Evolutionary conservation across 2,113 vertebrate genomes (phyloP).

Genomic region (Coracopsis vasa): DNA sequence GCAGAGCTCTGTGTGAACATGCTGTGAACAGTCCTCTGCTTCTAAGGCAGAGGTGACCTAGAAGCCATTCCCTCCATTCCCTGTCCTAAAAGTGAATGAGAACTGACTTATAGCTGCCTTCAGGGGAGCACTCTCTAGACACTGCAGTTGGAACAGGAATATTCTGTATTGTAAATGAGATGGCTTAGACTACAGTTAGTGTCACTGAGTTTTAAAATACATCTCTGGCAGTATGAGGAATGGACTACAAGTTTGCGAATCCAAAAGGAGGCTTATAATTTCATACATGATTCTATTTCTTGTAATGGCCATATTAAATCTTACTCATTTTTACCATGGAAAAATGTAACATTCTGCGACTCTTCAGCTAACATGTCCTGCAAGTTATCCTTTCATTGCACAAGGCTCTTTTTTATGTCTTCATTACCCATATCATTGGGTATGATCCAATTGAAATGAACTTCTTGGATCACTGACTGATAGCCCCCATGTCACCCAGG

Average conservation of each 20-base stretch:
- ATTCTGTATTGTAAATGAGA: neutral
- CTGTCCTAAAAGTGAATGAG: neutral
- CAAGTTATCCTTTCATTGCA: neutral
- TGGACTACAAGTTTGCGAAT: neutral
- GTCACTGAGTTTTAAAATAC: neutral
- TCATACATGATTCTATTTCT: neutral
- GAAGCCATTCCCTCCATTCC: neutral
- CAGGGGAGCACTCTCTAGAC: neutral
- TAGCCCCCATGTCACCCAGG: neutral
- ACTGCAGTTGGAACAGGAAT: neutral
- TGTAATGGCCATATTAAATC: neutral
- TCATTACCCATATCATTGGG: neutral
- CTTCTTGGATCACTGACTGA: neutral
- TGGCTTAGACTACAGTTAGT: neutral
- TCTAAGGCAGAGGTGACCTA: neutral
- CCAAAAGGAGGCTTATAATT: neutral
- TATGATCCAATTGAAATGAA: neutral
- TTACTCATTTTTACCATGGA: neutral
- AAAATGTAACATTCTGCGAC: neutral
- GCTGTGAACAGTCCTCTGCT: neutral
- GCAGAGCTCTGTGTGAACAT: neutral
- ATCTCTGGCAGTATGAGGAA: neutral
- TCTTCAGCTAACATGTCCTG: neutral
- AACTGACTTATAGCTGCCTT: neutral
- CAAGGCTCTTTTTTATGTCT: neutral